Percentiles rank a stretch among this genome's conserved stretches.
Evolutionary conservation across 2,888 invertebrate species (phyloP).

Genomic region (Odontomyia ornata): DNA sequence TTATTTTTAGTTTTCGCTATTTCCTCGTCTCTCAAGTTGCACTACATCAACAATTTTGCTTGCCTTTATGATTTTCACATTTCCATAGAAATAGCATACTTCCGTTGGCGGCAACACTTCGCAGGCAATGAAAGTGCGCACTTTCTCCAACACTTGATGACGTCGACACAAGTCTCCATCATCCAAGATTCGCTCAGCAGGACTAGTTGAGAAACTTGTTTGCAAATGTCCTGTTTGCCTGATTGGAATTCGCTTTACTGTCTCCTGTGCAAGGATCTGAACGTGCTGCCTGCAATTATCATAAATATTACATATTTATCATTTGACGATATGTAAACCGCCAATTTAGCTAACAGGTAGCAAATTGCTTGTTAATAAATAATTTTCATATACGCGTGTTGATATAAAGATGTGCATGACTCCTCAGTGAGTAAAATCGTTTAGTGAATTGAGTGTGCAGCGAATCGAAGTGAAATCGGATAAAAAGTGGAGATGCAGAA

Average conservation of each 20-base stretch:
- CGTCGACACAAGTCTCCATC: conserved; percentile 15
- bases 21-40: no score
- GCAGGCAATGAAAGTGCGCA: background rate
- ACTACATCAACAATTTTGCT: no score
- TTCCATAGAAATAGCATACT: no score
- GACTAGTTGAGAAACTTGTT: conserved; percentile 6
- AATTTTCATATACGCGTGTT: background rate
- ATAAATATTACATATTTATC: no score
- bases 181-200: conserved; percentile 2
- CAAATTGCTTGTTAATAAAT: background rate
- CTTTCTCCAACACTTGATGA: conserved; percentile 24
- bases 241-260: background rate
- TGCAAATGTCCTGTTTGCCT: background rate
- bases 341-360: no score
- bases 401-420: background rate
- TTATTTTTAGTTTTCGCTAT: no score
- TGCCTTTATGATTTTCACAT: no score
- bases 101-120: background rate
- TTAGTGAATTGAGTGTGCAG: background rate
- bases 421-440: background rate
- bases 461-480: background rate
- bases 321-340: no score
- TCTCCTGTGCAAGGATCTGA: background rate
- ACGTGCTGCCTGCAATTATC: no score
- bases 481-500: background rate